Percentiles rank a stretch among this genome's conserved stretches.
Evolutionary conservation across 2,797 vertebrate species (phyloP).

Genomic region (Bradypodion pumilum): DNA sequence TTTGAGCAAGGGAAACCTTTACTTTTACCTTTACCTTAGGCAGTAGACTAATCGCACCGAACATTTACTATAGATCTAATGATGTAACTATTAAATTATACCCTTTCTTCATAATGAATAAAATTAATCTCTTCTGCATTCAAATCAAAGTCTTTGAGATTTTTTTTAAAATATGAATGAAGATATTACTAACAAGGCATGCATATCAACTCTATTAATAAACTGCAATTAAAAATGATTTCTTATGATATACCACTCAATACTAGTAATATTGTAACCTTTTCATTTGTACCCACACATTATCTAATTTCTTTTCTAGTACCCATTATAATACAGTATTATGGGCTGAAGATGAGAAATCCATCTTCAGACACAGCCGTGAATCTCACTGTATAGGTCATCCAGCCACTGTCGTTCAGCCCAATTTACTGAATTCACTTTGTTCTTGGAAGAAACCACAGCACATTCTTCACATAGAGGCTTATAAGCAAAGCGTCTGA

Average conservation of each 20-base stretch:
- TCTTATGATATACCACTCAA: neutral
- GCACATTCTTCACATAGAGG: neutral
- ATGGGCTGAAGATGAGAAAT: neutral
- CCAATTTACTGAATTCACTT: neutral
- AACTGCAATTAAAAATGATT: no score
- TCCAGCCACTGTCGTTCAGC: neutral
- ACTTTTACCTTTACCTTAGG: no score
- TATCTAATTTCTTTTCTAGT: neutral
- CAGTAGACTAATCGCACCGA: neutral
- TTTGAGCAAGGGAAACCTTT: no score
- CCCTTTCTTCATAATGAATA: neutral
- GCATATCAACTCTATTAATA: neutral
- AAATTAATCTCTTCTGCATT: neutral
- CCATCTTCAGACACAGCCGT: neutral
- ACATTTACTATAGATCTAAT: neutral
- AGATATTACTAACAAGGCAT: neutral
- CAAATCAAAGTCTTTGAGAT: neutral
- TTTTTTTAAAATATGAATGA: neutral
- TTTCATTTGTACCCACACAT: neutral
- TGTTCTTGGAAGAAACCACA: neutral
- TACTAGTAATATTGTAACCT: neutral
- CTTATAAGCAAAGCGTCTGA: neutral
- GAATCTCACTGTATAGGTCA: neutral
- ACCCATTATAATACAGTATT: neutral
- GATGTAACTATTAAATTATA: conserved; percentile 10